phyloP scores from a whole-genome alignment of 2,888 invertebrate species.

The Microctonus hyperodae region DNA sequence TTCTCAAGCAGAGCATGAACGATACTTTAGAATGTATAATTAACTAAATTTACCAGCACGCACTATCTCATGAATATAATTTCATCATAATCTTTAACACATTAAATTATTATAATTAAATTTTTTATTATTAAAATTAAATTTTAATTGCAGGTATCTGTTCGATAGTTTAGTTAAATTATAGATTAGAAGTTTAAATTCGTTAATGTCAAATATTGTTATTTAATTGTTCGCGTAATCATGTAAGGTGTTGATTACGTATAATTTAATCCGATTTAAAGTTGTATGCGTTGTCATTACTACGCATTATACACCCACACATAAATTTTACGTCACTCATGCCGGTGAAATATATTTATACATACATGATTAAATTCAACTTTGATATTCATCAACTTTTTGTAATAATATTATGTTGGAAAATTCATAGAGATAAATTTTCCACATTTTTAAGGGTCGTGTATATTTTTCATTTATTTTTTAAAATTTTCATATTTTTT shows the following conservation, averaged over 20 bases:
- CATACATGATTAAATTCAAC: not conserved
- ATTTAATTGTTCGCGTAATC: too few species aligned
- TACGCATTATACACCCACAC: too few species aligned
- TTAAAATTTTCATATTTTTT: too few species aligned
- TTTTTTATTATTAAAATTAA: not conserved
- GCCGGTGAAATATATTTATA: not conserved
- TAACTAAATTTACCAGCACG: not conserved
- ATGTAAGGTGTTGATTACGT: too few species aligned
- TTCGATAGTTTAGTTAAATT: not conserved
- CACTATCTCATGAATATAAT: not conserved
- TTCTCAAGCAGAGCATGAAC: not conserved
- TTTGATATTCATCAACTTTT: not conserved
- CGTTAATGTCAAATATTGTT: too few species aligned
- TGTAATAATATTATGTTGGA: not conserved
- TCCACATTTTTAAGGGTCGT: too few species aligned
- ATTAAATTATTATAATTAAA: not conserved
- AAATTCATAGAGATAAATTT: not conserved
- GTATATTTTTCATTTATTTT: too few species aligned
- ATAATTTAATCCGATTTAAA: too few species aligned
- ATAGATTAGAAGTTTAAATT: not conserved
- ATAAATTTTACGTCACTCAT: too few species aligned
- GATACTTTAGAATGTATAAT: not conserved
- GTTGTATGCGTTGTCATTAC: too few species aligned
- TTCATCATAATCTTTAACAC: not conserved
- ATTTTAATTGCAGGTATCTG: not conserved